phyloP scores from a whole-genome alignment of 2,797 vertebrate genomes.

The Alca torda region DNA sequence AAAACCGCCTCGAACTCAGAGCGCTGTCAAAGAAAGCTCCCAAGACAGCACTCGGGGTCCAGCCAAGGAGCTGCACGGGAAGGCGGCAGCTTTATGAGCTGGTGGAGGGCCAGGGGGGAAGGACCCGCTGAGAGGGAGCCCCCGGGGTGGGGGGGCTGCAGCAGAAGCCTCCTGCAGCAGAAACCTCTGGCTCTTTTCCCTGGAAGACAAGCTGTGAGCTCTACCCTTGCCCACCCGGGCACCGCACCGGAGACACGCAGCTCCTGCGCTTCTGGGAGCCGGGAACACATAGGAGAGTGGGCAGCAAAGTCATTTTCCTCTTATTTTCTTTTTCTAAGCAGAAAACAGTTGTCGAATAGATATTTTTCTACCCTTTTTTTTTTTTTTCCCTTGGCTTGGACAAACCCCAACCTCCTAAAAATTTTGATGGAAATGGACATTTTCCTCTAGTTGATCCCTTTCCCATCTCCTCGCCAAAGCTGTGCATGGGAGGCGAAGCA shows the following conservation, averaged over 20 bases:
- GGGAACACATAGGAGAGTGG: not conserved
- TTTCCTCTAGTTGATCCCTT: not conserved
- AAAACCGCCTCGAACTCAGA: not conserved
- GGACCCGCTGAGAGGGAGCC: not conserved
- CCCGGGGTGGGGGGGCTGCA: not conserved
- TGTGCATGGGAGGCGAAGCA: not conserved
- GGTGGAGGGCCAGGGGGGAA: not conserved
- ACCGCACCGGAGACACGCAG: not conserved
- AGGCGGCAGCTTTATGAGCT: not conserved
- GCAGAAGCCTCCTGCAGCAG: not conserved
- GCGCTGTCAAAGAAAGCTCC: not conserved
- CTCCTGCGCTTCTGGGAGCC: not conserved
- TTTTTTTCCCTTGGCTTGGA: not conserved
- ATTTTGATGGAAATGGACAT: not conserved
- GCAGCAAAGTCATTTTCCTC: not conserved
- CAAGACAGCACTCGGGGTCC: accelerated
- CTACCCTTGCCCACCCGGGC: not conserved
- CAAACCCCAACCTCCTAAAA: not conserved
- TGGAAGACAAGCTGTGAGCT: not conserved
- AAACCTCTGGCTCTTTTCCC: not conserved
- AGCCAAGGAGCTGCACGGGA: not conserved
- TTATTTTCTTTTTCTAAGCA: not conserved
- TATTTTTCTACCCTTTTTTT: not conserved
- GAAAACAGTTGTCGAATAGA: not conserved
- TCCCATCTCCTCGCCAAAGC: not conserved